Percentiles rank a stretch among this genome's conserved stretches.
Conservation (phyloP, 2,113 vertebrate genomes). For the Hyperopisus bebe region DNA sequence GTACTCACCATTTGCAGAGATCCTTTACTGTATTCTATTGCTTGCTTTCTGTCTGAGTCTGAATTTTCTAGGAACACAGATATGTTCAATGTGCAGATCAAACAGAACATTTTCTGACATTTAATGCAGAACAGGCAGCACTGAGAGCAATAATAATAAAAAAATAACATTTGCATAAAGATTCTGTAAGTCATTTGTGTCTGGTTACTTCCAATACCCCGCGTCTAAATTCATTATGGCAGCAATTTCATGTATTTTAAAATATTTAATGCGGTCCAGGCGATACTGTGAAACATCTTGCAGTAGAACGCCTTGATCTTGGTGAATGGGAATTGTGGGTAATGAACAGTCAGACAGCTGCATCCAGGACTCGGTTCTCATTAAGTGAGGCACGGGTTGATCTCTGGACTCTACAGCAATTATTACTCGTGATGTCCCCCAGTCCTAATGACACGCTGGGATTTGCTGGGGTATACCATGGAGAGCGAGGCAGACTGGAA, state of each 20-base stretch:
- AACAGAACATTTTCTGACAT: neutral
- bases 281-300: neutral
- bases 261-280: neutral
- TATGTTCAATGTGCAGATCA: neutral
- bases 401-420: neutral
- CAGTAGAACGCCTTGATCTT: neutral
- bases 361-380: neutral
- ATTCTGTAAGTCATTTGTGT: neutral
- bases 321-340: neutral
- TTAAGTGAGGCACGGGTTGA: neutral
- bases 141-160: neutral
- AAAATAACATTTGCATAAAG: neutral
- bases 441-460: neutral
- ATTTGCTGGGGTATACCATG: neutral
- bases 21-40: neutral
- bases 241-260: neutral
- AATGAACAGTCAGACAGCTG: neutral
- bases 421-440: neutral
- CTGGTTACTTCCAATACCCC: neutral
- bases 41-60: neutral
- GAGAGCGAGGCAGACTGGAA: neutral
- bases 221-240: neutral
- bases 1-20: neutral
- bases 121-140: neutral
- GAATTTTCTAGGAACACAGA: neutral